These are phyloP conservation scores for Chroicocephalus ridibundus DNA, from an alignment of 2,113 vertebrate genomes.

Conservation along the genomic window DNA sequence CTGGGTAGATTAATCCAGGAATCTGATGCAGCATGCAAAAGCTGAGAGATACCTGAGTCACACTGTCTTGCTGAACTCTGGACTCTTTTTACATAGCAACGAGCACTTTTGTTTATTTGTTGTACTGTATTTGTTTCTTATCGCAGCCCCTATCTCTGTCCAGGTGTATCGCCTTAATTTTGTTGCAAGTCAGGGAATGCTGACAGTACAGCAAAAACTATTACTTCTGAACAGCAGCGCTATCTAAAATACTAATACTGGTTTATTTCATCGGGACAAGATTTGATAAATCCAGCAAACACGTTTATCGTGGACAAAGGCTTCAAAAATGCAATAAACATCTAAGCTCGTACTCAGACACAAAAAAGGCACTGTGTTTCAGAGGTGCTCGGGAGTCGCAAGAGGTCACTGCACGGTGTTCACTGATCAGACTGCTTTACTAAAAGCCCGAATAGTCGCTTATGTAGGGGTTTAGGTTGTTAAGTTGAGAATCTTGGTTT, in stretches of 20 bases:
- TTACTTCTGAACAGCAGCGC: not conserved
- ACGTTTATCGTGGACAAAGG: not conserved
- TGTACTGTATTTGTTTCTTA: not conserved
- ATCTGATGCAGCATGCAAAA: not conserved
- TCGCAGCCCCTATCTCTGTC: not conserved
- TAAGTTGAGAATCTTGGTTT: not conserved
- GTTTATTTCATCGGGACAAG: not conserved
- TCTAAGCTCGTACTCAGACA: not conserved
- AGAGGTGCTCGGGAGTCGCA: not conserved
- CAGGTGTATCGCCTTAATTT: not conserved
- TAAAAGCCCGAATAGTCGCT: not conserved
- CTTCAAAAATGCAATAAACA: not conserved
- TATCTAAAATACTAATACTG: not conserved
- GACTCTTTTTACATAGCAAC: conserved; percentile 3
- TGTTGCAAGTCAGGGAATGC: not conserved
- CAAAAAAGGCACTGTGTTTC: not conserved
- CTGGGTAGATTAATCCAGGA: not conserved
- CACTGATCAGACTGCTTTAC: not conserved
- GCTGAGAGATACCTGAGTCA: not conserved
- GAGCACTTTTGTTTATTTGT: not conserved
- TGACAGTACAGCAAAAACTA: not conserved
- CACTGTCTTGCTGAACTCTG: not conserved
- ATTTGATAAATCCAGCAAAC: not conserved
- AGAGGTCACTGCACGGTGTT: not conserved
- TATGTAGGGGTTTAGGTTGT: not conserved